These are phyloP conservation scores for Halictus rubicundus DNA, from an alignment of 1,140 invertebrate species.

Conservation along the genomic window DNA sequence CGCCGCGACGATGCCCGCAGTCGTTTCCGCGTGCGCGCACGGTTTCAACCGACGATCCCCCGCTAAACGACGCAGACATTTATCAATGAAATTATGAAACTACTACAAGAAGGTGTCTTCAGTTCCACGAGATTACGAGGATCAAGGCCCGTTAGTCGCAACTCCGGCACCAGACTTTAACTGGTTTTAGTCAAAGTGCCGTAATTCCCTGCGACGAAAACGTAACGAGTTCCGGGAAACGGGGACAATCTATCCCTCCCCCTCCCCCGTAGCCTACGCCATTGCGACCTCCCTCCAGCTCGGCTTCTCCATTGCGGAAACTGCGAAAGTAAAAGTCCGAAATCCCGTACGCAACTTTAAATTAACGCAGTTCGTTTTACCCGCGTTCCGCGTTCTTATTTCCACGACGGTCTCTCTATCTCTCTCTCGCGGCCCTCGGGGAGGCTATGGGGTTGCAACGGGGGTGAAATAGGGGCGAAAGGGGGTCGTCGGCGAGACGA, in stretches of 20 bases:
- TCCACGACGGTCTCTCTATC: not conserved
- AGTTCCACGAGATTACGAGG: constrained; percentile 61
- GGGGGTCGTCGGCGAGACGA: not conserved
- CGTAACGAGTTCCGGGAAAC: constrained; percentile 61
- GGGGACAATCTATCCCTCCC: constrained; percentile 30
- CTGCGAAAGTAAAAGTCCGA: constrained; percentile 62
- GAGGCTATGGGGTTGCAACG: not conserved
- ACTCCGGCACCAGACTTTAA: constrained; percentile 62
- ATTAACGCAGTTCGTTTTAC: constrained; percentile 66
- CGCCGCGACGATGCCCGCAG: constrained; percentile 1
- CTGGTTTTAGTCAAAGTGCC: constrained; percentile 64
- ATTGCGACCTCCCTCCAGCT: not conserved
- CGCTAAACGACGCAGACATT: constrained; percentile 41
- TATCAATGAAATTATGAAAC: constrained; percentile 66
- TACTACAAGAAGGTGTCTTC: constrained; percentile 48
- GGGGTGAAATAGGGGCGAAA: not conserved
- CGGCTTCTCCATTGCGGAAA: constrained; percentile 37
- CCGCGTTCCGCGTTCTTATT: constrained; percentile 48
- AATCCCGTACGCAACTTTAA: constrained; percentile 69
- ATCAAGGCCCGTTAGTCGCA: constrained; percentile 62
- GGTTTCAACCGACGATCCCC: constrained; percentile 8
- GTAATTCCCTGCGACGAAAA: constrained; percentile 63
- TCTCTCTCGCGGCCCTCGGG: not conserved
- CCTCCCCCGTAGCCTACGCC: too few species aligned
- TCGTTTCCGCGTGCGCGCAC: constrained; percentile 48